Percentiles rank a stretch among this genome's conserved stretches.
Conservation (phyloP, 2,113 vertebrate species). For the Hoplias malabaricus region DNA sequence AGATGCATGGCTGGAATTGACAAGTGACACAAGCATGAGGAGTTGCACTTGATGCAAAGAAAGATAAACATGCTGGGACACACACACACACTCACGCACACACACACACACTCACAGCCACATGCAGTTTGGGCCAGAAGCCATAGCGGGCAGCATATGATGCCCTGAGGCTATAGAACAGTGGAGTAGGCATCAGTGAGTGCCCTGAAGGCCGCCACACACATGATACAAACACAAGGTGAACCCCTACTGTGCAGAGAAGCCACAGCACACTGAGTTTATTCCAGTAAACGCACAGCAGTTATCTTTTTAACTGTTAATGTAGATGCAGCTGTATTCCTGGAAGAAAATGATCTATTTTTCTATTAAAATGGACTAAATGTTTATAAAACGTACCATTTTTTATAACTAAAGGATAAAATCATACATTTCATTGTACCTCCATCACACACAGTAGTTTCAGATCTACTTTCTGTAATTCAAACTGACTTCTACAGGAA, state of each 20-base stretch:
- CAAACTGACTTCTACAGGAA: neutral
- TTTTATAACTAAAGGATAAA: neutral
- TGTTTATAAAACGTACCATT: neutral
- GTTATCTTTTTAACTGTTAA: neutral
- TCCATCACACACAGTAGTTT: neutral
- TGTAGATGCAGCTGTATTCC: neutral
- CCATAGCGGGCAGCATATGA: slow-evolving; percentile 64
- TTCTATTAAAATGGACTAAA: neutral
- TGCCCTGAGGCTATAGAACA: slow-evolving; percentile 62
- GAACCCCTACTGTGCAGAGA: slow-evolving; percentile 34
- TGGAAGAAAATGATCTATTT: neutral
- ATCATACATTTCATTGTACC: neutral
- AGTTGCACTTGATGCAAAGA: slow-evolving; percentile 19
- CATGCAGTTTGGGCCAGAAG: slow-evolving; percentile 44
- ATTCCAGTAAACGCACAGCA: slow-evolving; percentile 4
- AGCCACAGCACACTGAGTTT: neutral
- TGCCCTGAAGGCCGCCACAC: slow-evolving; percentile 55
- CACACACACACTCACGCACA: slow-evolving; percentile 27
- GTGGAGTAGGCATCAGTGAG: slow-evolving; percentile 57
- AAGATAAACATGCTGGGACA: slow-evolving; percentile 13
- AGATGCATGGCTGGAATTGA: slow-evolving; percentile 12
- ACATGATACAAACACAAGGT: slow-evolving; percentile 56
- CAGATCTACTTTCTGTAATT: no score
- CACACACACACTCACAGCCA: slow-evolving; percentile 38
- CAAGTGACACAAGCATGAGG: slow-evolving; percentile 14